Evolutionary conservation across 2,113 vertebrate species (phyloP).

Genomic region (Apodemus sylvaticus): DNA sequence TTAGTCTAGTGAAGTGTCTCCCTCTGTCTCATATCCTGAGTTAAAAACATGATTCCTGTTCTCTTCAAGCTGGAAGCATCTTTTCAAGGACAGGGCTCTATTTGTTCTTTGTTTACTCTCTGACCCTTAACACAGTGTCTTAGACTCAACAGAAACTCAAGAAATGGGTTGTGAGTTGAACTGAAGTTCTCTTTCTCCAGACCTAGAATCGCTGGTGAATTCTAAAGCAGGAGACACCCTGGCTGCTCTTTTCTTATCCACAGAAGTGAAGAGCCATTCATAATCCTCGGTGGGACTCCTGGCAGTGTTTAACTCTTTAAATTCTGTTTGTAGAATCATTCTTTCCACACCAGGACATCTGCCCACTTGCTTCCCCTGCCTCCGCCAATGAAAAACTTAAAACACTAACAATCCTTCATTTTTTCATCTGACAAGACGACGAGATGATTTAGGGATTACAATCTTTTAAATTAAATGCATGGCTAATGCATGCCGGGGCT

Average conservation of each 20-base stretch:
- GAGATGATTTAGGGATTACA: neutral
- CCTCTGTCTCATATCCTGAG: neutral
- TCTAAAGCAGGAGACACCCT: neutral
- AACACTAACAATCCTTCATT: neutral
- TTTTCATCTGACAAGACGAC: neutral
- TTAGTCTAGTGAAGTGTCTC: neutral
- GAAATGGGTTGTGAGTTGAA: slow-evolving; percentile 28
- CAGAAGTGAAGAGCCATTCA: neutral
- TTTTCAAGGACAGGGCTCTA: neutral
- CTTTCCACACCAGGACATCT: neutral
- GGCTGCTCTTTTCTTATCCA: neutral
- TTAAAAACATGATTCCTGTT: neutral
- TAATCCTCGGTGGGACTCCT: neutral
- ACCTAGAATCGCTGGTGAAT: neutral
- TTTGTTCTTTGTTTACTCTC: neutral
- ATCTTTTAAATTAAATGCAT: neutral
- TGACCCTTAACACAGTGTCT: neutral
- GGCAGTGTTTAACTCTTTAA: neutral
- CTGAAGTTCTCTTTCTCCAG: neutral
- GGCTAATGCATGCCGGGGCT: neutral
- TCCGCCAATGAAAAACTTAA: neutral
- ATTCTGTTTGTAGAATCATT: slow-evolving; percentile 9
- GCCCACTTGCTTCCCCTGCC: neutral
- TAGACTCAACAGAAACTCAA: neutral
- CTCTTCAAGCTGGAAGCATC: neutral